phyloP scores from a whole-genome alignment of 2,888 invertebrate species.

The Incurvaria masculella region DNA sequence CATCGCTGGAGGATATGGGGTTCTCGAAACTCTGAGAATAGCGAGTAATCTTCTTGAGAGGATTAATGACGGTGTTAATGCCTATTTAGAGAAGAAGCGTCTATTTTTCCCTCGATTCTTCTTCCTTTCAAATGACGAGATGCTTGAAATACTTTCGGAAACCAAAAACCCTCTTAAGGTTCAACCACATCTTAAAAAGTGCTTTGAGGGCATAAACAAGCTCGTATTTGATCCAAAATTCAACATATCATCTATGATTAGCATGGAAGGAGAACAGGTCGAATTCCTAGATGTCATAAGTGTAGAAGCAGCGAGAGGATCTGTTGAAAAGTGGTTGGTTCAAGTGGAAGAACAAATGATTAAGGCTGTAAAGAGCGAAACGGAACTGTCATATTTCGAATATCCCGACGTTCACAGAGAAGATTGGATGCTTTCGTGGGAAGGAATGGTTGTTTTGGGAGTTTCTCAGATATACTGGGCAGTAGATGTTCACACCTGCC shows the following conservation, averaged over 20 bases:
- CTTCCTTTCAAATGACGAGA: slow-evolving; percentile 88
- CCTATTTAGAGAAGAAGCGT: slow-evolving; percentile 81
- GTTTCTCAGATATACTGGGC: slow-evolving; percentile 85
- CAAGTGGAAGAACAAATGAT: slow-evolving; percentile 83
- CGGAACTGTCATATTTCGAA: slow-evolving; percentile 62
- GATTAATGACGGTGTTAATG: slow-evolving; percentile 79
- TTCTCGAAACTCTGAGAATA: slow-evolving; percentile 67
- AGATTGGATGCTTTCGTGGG: slow-evolving; percentile 75
- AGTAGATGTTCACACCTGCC: slow-evolving; percentile 66
- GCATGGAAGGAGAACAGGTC: slow-evolving; percentile 72
- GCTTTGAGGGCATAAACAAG: slow-evolving; percentile 81
- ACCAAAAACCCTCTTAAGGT: slow-evolving; percentile 82
- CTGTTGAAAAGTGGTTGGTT: slow-evolving; percentile 84
- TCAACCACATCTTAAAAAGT: slow-evolving; percentile 83
- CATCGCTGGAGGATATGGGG: slow-evolving; percentile 62
- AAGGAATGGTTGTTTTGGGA: slow-evolving; percentile 78
- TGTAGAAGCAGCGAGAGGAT: slow-evolving; percentile 71
- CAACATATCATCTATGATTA: slow-evolving; percentile 75
- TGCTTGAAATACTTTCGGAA: slow-evolving; percentile 87
- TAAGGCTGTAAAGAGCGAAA: slow-evolving; percentile 65
- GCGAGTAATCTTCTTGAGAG: slow-evolving; percentile 69
- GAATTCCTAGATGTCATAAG: slow-evolving; percentile 60
- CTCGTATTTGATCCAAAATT: slow-evolving; percentile 68
- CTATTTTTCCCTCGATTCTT: slow-evolving; percentile 84
- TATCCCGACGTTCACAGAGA: slow-evolving; percentile 57